Base-by-base conservation (phyloP, 2,113 vertebrate species). In the Microcebus lehilahytsara region DNA sequence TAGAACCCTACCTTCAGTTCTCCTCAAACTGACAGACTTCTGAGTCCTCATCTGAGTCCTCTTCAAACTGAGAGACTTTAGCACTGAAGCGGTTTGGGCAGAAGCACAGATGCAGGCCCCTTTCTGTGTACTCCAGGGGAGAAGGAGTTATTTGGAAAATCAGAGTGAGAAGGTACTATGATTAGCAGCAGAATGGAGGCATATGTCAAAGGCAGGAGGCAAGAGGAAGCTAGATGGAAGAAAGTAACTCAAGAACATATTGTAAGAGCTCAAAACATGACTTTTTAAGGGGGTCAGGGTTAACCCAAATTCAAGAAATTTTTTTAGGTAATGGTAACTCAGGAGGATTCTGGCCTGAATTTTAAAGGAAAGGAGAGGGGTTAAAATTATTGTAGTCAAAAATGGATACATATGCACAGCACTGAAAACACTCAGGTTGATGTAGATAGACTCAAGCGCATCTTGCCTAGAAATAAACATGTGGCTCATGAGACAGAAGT, bases 131-230 rank as follows among this genome's bases (percentile, higher is more conserved):
- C 2, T 16, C 9, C 1, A 19, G n/a, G 16, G 46, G 30, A 95
- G 42, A 85, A 56, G 9, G 42, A 62, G 11, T 27, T 22, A 46
- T 69, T 16, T 74, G 81, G 71, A 90, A 83, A 94, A 92, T 75
- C 46, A 23, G 64, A 92, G 46, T 23, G 34, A 85, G 66, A 49
- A 81, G 81, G 42, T 9, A 11, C 37, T 49, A 13, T 6, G 51
- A 25, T 64, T n/a, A 64, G 49, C 30, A 60, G 66, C 34, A 93
- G 66, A 96, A 91, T 9, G 66, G 27, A 91, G 91, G 49, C 91
- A 85, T 34, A 95, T 85, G 88, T 95, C 89, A 92, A 85, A 96
- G 66, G 85, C 84, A 97, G 71, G 91, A 96, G 85, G 94, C 64
- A 96, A 62, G 49, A 90, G 64, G 84, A 96, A 96, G 60, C 67